Percentiles rank a stretch among this genome's conserved stretches.
phyloP scores from a whole-genome alignment of 2,888 invertebrate species.

The Plemyria rubiginata region DNA sequence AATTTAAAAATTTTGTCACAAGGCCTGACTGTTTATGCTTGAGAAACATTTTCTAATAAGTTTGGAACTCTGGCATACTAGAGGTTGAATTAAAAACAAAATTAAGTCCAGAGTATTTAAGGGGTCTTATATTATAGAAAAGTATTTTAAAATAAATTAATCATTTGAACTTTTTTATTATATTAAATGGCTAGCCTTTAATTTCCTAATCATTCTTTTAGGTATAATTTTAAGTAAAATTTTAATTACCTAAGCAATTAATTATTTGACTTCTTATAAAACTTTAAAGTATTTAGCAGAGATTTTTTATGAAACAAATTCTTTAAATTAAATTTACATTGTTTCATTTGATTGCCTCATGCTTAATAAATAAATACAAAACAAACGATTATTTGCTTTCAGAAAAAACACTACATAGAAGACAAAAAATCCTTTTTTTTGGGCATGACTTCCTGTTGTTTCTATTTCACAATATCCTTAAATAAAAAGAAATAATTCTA shows the following conservation, averaged over 20 bases:
- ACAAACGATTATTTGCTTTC: too few relatives aligned
- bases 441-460: too few relatives aligned
- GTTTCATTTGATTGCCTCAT: too few relatives aligned
- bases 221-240: slow-evolving; percentile 28
- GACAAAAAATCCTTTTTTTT: too few relatives aligned
- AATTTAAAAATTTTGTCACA: not conserved
- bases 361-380: too few relatives aligned
- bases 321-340: slow-evolving; percentile 20
- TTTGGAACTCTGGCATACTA: not conserved
- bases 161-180: slow-evolving; percentile 6
- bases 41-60: too few relatives aligned
- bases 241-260: slow-evolving; percentile 39
- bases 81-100: not conserved
- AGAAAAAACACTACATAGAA: too few relatives aligned
- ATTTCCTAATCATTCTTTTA: slow-evolving; percentile 10
- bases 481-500: too few relatives aligned
- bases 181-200: slow-evolving; percentile 9
- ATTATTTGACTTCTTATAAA: slow-evolving; percentile 35
- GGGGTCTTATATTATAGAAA: not conserved
- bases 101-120: slow-evolving; percentile 4
- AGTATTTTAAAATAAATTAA: slow-evolving; percentile 26
- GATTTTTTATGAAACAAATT: slow-evolving; percentile 32
- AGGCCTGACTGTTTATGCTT: not conserved
- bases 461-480: too few relatives aligned
- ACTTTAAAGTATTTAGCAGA: slow-evolving; percentile 22